Conservation (phyloP, 2,888 invertebrate genomes). For the Eupithecia tripunctaria region DNA sequence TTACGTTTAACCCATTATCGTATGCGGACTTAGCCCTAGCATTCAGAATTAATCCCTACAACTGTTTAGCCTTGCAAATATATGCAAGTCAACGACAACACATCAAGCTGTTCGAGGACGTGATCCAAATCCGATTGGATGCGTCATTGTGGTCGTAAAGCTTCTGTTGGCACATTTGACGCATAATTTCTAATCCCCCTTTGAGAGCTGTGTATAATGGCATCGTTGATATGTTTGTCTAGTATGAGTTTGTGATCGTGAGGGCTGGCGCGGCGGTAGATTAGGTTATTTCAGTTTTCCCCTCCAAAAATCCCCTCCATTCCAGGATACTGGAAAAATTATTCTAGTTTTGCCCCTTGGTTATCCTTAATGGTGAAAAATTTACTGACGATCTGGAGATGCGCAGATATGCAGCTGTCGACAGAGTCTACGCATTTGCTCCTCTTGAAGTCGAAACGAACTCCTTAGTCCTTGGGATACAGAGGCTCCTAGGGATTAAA, state of each 20-base stretch:
- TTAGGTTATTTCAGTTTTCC: too few relatives aligned
- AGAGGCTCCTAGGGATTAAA: too few relatives aligned
- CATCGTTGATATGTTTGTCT: slow-evolving; percentile 11
- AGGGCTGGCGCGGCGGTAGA: too few relatives aligned
- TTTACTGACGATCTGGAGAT: too few relatives aligned
- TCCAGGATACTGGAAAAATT: too few relatives aligned
- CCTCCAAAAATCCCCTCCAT: too few relatives aligned
- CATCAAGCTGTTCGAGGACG: slow-evolving; percentile 78
- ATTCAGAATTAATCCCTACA: neutral
- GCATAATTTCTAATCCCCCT: slow-evolving; percentile 61
- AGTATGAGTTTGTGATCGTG: neutral
- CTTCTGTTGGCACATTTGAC: slow-evolving; percentile 76
- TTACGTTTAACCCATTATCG: neutral
- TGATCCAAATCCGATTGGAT: slow-evolving; percentile 80
- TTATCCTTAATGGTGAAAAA: too few relatives aligned
- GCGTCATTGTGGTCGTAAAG: slow-evolving; percentile 78
- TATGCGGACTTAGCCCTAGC: neutral
- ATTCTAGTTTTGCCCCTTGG: too few relatives aligned
- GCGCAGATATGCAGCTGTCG: too few relatives aligned
- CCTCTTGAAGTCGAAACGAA: too few relatives aligned
- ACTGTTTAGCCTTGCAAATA: slow-evolving; percentile 80
- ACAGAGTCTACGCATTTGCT: too few relatives aligned
- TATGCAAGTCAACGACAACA: slow-evolving; percentile 80
- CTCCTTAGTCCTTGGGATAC: too few relatives aligned
- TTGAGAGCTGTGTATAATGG: slow-evolving; percentile 21